Conservation (phyloP, 2,888 invertebrate genomes). For the Cheilosia scutellata region DNA sequence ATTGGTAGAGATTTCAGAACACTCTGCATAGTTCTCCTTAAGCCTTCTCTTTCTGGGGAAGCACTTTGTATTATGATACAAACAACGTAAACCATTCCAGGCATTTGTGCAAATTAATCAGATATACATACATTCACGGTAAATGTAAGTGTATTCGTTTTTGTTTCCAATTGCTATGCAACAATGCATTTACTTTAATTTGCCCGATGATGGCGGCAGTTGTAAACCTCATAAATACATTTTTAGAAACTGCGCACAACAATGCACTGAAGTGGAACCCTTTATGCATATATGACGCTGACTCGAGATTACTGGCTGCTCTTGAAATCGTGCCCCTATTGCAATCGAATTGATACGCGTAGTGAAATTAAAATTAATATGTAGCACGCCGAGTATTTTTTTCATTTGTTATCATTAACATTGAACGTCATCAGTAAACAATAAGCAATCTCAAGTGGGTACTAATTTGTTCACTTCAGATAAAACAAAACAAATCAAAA, state of each 20-base stretch:
- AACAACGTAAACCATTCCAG: not conserved
- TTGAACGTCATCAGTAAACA: not conserved
- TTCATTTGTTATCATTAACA: not conserved
- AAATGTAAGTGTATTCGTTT: not conserved
- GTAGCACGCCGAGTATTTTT: not conserved
- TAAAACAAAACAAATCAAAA: slow-evolving; percentile 12
- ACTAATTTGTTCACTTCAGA: slow-evolving; percentile 3
- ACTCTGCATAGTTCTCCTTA: not conserved
- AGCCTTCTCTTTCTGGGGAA: not conserved
- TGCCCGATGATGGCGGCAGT: too few species aligned
- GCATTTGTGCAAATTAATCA: slow-evolving; percentile 10
- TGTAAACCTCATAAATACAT: not conserved
- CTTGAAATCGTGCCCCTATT: slow-evolving; percentile 45
- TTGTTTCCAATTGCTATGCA: slow-evolving; percentile 18
- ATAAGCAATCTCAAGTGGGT: slow-evolving; percentile 53
- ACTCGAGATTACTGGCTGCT: slow-evolving; percentile 23
- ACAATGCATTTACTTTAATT: slow-evolving; percentile 3
- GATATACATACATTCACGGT: not conserved
- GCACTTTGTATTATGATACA: not conserved
- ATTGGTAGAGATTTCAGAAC: slow-evolving; percentile 16
- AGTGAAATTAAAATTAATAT: slow-evolving; percentile 2
- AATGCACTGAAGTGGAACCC: slow-evolving; percentile 37
- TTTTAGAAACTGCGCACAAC: slow-evolving; percentile 2
- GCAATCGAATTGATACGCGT: slow-evolving; percentile 8
- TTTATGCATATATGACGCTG: slow-evolving; percentile 11